Conservation (phyloP, 2,113 vertebrate species). For the Hydrochoerus hydrochaeris region DNA sequence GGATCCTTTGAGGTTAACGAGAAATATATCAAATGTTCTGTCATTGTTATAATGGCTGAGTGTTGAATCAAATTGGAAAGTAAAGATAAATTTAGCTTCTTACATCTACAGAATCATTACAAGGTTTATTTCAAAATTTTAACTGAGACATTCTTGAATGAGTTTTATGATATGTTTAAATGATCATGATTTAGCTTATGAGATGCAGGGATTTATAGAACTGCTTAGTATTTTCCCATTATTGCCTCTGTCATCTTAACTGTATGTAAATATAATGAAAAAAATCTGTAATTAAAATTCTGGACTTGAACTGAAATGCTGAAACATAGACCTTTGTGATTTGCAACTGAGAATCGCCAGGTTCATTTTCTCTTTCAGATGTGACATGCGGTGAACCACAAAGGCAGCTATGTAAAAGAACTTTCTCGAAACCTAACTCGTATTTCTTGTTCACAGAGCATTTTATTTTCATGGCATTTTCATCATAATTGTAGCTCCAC, state of each 20-base stretch:
- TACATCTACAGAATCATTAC: not conserved
- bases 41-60: not conserved
- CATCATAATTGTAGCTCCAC: not conserved
- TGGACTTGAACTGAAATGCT: slow-evolving; percentile 24
- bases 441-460: not conserved
- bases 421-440: not conserved
- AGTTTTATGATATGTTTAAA: not conserved
- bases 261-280: not conserved
- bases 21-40: slow-evolving; percentile 24
- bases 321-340: slow-evolving; percentile 49
- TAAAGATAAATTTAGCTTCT: not conserved
- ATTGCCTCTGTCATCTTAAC: not conserved
- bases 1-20: slow-evolving; percentile 48
- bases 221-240: slow-evolving; percentile 22
- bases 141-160: slow-evolving; percentile 4
- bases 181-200: not conserved
- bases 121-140: not conserved
- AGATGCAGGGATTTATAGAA: not conserved
- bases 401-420: not conserved
- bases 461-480: not conserved
- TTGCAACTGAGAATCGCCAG: slow-evolving; percentile 15
- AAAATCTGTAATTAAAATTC: not conserved
- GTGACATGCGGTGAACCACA: not conserved
- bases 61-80: not conserved
- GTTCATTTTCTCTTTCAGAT: not conserved